Evolutionary conservation across 2,113 vertebrate genomes (phyloP), one percentile per base, ranked within the genome.

Genomic region (Corydoras maculifer): DNA sequence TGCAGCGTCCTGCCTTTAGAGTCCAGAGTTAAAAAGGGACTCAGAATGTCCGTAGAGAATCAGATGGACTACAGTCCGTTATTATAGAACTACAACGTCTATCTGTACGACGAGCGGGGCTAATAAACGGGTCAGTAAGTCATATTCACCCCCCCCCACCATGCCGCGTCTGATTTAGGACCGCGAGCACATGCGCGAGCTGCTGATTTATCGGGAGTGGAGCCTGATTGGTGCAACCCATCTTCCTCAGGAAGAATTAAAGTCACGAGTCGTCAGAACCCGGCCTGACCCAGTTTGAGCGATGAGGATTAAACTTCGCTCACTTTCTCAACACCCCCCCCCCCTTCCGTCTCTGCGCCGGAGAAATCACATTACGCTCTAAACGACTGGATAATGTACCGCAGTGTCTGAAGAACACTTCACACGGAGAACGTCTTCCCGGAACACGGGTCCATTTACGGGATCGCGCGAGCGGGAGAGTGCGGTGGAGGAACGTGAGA

Each of bases 201-300:
- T n/a, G 35, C 35, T 43, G 35, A 43, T 43, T 43, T 43, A 4
- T 5, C 7, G 35, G 35, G 35, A 4, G 35, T 10, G 68, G 30
- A 67, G 50, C 65, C 57, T 57, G 76, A 75, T 63, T 65, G 69
- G 61, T 74, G 70, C 14, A 29, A 65, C 58, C 14, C 18, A 72
- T 76, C 72, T 29, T 74, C 58, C 73, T 70, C 75, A 69, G 78
- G 70, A 72, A 62, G 71, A 78, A 80, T 76, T 74, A 80, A 59
- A 75, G 54, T 73, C 10, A 2, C 30, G 66, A 68, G 69, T 73
- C 54, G 65, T 69, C 58, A 18, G 18, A 65, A 74, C 60, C 18
- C 29, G 48, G 66, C 55, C 60, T 73, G 78, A 76, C 74, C 74
- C 68, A 77, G 60, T 75, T 82, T 69, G 51, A 65, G 73, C 67